Percentiles rank a stretch among this genome's conserved stretches.
These are phyloP conservation scores for Neopipo cinnamomea DNA, from an alignment of 2,113 vertebrate genomes.

Conservation along the genomic window DNA sequence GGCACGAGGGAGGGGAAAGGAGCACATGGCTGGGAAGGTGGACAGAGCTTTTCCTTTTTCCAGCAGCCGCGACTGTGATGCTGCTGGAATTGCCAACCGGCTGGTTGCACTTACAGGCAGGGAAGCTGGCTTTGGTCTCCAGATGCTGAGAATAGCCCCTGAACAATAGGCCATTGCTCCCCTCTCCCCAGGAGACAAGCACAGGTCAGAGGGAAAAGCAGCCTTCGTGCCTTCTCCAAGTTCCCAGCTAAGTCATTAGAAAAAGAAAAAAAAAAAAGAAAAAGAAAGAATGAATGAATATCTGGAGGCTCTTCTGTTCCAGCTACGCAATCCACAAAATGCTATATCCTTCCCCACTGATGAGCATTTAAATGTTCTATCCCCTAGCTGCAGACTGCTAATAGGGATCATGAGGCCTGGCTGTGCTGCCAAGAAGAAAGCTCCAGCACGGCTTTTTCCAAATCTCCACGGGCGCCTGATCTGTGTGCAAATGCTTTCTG, in stretches of 20 bases:
- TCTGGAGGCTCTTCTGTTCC: slow-evolving; percentile 11
- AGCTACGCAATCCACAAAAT: background rate
- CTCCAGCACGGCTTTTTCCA: background rate
- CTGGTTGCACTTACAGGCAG: background rate
- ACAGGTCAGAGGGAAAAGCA: background rate
- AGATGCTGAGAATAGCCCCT: background rate
- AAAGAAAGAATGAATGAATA: background rate
- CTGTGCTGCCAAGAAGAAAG: background rate
- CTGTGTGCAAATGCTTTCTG: background rate
- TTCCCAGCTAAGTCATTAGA: background rate
- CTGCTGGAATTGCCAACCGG: background rate
- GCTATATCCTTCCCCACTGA: background rate
- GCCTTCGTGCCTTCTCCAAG: background rate
- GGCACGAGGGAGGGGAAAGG: background rate
- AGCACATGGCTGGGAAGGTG: background rate
- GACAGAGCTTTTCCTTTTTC: background rate
- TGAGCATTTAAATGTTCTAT: background rate
- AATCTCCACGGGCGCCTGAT: background rate
- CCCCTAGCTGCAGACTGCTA: background rate
- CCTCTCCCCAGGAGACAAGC: background rate
- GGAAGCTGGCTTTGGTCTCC: background rate
- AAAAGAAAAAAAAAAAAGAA: background rate
- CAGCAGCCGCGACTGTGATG: background rate
- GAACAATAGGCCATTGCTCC: fast-evolving
- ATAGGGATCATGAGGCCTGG: background rate